Evolutionary conservation across 2,888 invertebrate species (phyloP), one percentile per base, ranked within the genome.

Genomic region (Lasioglossum leucozonium): DNA sequence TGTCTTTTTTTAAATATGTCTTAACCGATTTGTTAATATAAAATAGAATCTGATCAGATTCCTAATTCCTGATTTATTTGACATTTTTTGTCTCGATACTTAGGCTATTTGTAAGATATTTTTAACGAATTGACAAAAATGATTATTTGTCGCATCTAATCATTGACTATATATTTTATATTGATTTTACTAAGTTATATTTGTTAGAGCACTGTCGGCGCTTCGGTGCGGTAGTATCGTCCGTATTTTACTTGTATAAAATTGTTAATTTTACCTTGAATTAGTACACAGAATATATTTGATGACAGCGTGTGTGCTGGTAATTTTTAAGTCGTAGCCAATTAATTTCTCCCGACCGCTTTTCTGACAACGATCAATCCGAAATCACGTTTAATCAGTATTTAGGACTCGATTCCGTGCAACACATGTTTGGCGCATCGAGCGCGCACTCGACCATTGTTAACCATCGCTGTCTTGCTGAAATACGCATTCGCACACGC

Each of bases 91-190:
- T n/a, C 67, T 0, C n/a, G n/a, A n/a, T 69, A 10, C 13, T 10
- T 37, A 22, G 67, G n/a, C n/a, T 40, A 69, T 18, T 62, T 30
- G 62, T 62, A 34, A 67, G 34, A n/a, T 69, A 40, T 4, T 69
- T 69, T 69, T 40, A 69, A 69, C 1, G 11, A n/a, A 18, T 69
- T 69, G 22, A 69, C 22, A n/a, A 40, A 22, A 40, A 69, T 69
- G 34, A 69, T 67, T 65, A 22, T 37, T 22, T 37, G 3, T 40
- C n/a, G 18, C n/a, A 69, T 69, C 22, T 40, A 37, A 69, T 69
- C 34, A 5, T 69, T 69, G n/a, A 69, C 22, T n/a, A 69, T 69
- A n/a, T 69, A 69, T 69, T 69, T 37, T 69, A 37, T 69, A 18
- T 40, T n/a, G 37, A 37, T 37, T 69, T 13, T 69, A 69, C 11